phyloP scores from a whole-genome alignment of 2,113 vertebrate species.

The Elaphurus davidianus region DNA sequence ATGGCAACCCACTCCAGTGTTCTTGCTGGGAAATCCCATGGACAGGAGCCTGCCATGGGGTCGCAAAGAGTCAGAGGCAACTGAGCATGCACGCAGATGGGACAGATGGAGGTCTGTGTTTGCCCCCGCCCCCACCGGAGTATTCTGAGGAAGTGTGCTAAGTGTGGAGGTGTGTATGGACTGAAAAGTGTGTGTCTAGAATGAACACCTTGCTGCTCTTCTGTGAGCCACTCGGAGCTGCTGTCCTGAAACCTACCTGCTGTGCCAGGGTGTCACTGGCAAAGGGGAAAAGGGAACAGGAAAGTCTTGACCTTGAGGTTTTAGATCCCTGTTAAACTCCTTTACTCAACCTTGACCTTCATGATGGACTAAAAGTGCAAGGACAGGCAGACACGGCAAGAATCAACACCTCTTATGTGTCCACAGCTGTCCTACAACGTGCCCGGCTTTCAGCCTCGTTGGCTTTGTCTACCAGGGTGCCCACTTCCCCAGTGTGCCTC shows the following conservation, averaged over 20 bases:
- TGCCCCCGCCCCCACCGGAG: neutral
- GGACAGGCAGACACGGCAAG: neutral
- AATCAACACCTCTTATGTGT: neutral
- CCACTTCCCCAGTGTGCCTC: neutral
- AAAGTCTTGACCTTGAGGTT: neutral
- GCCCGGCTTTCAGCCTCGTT: neutral
- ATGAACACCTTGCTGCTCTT: neutral
- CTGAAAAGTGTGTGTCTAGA: neutral
- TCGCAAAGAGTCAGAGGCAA: neutral
- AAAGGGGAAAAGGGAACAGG: neutral
- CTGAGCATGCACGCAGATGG: neutral
- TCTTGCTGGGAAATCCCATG: neutral
- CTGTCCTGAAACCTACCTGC: neutral
- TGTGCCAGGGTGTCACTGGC: neutral
- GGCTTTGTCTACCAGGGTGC: neutral
- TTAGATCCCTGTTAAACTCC: neutral
- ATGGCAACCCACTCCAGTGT: neutral
- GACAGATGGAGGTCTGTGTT: neutral
- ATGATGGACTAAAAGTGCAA: neutral
- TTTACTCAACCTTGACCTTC: neutral
- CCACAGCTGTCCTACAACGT: neutral
- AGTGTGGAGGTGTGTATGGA: neutral
- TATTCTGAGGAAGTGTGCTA: neutral
- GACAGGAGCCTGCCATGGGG: neutral
- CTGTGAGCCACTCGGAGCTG: neutral